Base-by-base conservation (phyloP, 2,113 vertebrate species). In the Apteryx owenii region DNA sequence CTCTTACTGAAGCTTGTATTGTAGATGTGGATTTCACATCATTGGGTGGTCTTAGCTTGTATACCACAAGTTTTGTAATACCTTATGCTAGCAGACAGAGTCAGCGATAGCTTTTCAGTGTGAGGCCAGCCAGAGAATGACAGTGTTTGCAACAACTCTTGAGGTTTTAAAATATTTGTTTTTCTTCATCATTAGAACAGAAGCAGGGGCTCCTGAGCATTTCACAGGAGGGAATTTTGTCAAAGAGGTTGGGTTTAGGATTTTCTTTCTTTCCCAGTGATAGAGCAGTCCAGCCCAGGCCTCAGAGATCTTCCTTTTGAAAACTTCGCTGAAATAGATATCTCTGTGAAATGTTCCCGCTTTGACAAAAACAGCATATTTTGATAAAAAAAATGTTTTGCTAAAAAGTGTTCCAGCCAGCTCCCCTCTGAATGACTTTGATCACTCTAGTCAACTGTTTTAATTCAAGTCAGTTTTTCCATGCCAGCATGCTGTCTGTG, bases 351-450 rank as follows among this genome's bases (percentile, higher is more conserved):
- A 83, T 26, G 8, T 60, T 97, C 64, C 71, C 3, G 0, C 58
- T 81, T 90, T 31, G 64, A 89, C 46, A 77, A 77, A 86, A 70
- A 17, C 68, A 91, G 40, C 33, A 31, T 54, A 80, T 91, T 96
- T 88, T 82, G 84, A 77, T 89, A 5, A 69, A 89, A 85, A 88
- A 87, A 92, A 89, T 87, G 77, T 77, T 95, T 95, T 89, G 26
- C 53, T 89, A 85, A 85, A 51, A 78, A 64, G 65, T 75, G 21
- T 96, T 97, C 81, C 53, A 66, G 88, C 61, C 79, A 65, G 38
- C 53, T 90, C 26, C 7, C 20, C 50, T 85, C 73, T 56, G 81
- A 91, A 46, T 51, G 46, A 46, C 26, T 95, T 88, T 90, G 92
- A 77, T 94, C 28, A 13, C 60, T 68, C 12, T 13, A 64, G 79